A percentile compares a stretch with the other conserved stretches of the same genome.
phyloP scores from a whole-genome alignment of 2,113 vertebrate species.

The Pseudorhombus dupliciocellatus region DNA sequence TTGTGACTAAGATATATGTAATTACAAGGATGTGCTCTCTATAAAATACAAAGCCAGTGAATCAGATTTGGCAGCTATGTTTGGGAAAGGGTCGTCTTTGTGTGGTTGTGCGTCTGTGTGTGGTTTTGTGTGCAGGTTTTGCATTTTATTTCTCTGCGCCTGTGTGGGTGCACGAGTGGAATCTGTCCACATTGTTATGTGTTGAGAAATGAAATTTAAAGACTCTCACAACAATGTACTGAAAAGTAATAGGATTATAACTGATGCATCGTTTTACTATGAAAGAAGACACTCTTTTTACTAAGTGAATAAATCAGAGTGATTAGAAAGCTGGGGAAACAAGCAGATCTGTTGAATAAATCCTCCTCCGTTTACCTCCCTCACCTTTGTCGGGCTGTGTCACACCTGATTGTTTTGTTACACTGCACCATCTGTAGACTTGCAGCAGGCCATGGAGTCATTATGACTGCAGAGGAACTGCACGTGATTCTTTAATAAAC shows the following conservation, averaged over 20 bases:
- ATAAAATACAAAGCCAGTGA: constrained; percentile 29
- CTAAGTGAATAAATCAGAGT: background rate
- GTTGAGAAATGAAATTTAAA: constrained; percentile 29
- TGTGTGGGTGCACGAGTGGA: constrained; percentile 57
- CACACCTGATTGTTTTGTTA: constrained; percentile 34
- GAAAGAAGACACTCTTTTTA: background rate
- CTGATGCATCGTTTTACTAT: background rate
- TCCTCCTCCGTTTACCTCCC: constrained; percentile 1
- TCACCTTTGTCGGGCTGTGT: constrained; percentile 6
- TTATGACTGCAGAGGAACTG: constrained; percentile 7
- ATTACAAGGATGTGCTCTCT: constrained; percentile 43
- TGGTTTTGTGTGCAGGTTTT: background rate
- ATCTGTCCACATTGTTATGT: constrained; percentile 38
- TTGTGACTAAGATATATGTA: constrained; percentile 45
- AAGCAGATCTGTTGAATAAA: background rate
- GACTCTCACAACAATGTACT: constrained; percentile 13
- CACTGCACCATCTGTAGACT: constrained; percentile 37
- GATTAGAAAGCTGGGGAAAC: constrained; percentile 2
- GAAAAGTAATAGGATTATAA: constrained; percentile 11
- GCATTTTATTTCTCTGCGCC: constrained; percentile 17
- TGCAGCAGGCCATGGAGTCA: constrained; percentile 8
- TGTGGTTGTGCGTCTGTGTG: constrained; percentile 26
- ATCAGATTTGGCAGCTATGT: constrained; percentile 40
- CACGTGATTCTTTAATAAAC: constrained; percentile 9
- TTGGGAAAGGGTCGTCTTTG: constrained; percentile 26